Conservation (phyloP, 2,113 vertebrate species). For the Psilopsiagon aurifrons region DNA sequence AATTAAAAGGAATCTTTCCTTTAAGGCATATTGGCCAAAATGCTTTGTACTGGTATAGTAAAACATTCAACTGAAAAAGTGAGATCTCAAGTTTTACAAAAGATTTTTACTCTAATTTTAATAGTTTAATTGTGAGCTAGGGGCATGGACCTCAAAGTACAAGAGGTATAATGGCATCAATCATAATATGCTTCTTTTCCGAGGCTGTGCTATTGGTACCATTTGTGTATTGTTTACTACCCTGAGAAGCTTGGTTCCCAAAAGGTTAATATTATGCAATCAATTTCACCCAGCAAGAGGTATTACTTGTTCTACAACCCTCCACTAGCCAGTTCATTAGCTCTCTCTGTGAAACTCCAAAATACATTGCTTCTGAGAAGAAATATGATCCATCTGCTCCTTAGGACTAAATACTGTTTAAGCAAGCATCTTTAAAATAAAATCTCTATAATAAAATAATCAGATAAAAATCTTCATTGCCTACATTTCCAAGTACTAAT, state of each 20-base stretch:
- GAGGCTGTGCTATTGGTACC: not conserved
- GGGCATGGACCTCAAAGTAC: accelerated
- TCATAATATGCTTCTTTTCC: not conserved
- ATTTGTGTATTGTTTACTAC: not conserved
- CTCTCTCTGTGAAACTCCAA: not conserved
- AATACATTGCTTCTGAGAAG: not conserved
- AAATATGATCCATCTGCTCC: not conserved
- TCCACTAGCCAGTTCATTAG: not conserved
- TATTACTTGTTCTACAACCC: slow-evolving; percentile 7
- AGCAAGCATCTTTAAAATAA: not conserved
- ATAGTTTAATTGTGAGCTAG: not conserved
- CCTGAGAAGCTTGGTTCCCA: not conserved
- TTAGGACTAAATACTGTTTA: not conserved
- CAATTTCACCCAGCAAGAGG: not conserved
- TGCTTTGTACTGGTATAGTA: not conserved
- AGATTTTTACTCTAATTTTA: not conserved
- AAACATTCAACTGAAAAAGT: not conserved
- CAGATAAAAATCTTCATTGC: not conserved
- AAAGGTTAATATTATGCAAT: slow-evolving; percentile 8
- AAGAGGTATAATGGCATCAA: not conserved
- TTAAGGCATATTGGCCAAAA: not conserved
- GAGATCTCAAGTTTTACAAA: not conserved
- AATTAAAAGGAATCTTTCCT: not conserved
- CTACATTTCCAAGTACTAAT: not conserved
- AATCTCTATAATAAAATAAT: not conserved